phyloP scores from a whole-genome alignment of 2,888 invertebrate species.

The Brachypalpus laphriformis region DNA sequence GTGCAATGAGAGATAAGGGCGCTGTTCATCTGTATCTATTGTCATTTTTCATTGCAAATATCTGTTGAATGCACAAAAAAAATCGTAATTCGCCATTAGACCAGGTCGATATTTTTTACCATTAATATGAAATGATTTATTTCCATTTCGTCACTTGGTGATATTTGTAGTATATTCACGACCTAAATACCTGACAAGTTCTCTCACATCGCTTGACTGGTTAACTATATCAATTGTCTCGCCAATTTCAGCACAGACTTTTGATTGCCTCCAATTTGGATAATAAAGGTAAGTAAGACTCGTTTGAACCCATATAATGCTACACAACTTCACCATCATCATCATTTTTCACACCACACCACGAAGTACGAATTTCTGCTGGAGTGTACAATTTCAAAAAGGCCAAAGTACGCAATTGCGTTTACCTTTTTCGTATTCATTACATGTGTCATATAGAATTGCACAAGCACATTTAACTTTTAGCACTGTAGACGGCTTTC shows the following conservation, averaged over 20 bases:
- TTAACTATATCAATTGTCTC: not conserved
- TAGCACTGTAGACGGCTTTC: slow-evolving; percentile 5
- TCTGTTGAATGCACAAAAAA: too few species aligned
- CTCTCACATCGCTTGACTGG: not conserved
- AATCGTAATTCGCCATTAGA: too few species aligned
- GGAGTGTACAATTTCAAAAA: slow-evolving; percentile 62
- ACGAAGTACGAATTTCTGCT: slow-evolving; percentile 23
- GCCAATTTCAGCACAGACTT: slow-evolving; percentile 1
- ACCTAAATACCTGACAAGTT: not conserved
- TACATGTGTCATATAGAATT: slow-evolving; percentile 28
- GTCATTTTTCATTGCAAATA: too few species aligned
- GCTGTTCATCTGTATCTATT: not conserved
- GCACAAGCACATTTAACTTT: slow-evolving; percentile 43
- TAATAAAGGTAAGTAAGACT: slow-evolving; percentile 29
- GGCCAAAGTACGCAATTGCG: slow-evolving; percentile 70
- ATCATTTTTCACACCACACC: not conserved
- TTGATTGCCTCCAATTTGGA: not conserved
- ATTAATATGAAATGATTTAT: too few species aligned
- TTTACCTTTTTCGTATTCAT: slow-evolving; percentile 28
- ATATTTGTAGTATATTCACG: too few species aligned
- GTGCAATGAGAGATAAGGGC: not conserved
- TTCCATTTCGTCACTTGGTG: too few species aligned
- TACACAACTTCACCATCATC: slow-evolving; percentile 1
- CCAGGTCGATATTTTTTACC: too few species aligned
- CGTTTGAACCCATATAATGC: slow-evolving; percentile 22